A percentile compares a stretch with the other conserved stretches of the same genome.
phyloP scores from a whole-genome alignment of 2,797 vertebrate species.

The Acrocephalus scirpaceus region DNA sequence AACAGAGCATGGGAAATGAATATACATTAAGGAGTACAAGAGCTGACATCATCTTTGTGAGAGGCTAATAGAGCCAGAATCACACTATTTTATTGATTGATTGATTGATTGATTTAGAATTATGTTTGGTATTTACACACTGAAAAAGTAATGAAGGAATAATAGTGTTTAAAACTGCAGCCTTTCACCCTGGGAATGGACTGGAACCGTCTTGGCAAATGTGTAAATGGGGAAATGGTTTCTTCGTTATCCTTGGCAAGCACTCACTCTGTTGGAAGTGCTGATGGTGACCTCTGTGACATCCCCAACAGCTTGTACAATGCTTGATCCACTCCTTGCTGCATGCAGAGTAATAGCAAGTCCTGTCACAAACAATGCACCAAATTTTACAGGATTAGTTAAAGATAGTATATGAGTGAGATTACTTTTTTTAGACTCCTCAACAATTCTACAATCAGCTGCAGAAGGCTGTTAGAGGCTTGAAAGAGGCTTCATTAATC shows the following conservation, averaged over 20 bases:
- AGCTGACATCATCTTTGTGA: neutral
- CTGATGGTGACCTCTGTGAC: neutral
- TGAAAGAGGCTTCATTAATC: constrained; percentile 55
- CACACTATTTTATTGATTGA: neutral
- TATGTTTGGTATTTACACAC: neutral
- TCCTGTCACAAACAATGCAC: constrained; percentile 51
- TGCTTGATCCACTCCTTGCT: constrained; percentile 35
- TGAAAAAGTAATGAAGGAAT: neutral
- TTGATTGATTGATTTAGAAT: neutral
- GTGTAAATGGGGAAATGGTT: neutral
- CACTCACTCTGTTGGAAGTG: constrained; percentile 1
- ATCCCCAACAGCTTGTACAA: constrained; percentile 44
- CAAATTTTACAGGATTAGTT: constrained; percentile 41
- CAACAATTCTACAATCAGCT: constrained; percentile 17
- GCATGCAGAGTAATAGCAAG: constrained; percentile 17
- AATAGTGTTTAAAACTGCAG: neutral
- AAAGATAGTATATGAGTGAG: constrained; percentile 38
- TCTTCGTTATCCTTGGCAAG: constrained; percentile 49
- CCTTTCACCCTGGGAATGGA: constrained; percentile 6
- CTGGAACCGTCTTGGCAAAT: constrained; percentile 27
- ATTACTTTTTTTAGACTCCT: constrained; percentile 49
- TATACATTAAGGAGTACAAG: neutral
- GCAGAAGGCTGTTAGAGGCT: constrained; percentile 43
- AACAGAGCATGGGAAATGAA: neutral
- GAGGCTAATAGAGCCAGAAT: neutral